Base-by-base conservation (phyloP, 2,113 vertebrate genomes). In the Spilogale gracilis region DNA sequence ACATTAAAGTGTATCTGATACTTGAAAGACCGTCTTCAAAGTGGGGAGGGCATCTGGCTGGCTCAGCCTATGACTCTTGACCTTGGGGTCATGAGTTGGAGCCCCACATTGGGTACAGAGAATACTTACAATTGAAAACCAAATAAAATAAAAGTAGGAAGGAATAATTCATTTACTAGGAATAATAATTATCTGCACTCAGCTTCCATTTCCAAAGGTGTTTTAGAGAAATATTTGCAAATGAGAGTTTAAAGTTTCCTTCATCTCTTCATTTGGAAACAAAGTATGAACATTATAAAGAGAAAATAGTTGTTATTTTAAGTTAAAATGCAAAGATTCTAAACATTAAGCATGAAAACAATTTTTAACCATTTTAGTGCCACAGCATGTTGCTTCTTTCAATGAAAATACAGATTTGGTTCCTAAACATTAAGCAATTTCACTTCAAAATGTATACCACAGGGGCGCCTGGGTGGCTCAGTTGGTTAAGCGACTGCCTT, bases 301-400 rank as follows among this genome's bases (percentile, higher is more conserved):
- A 69, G 56, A 71, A 95, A 94, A 52, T 6, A 60, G n/a, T 43
- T 92, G 82, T 43, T 71, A 96, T 85, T 89, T 97, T 94, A 63
- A 89, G 21, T 43, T 79, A 93, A 94, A 97, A 94, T 73, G 23
- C 9, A 90, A 96, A 23, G 87, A 60, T 73, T 32, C 9, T 73
- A 71, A 95, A 89, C 38, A 63, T 45, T 71, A 80, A 38, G 9
- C 61, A 61, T 88, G 6, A 80, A 94, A 96, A 90, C 21, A 92
- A 78, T 25, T 81, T 86, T 90, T 23, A 5, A 17, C 56, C 17
- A 60, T 90, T 92, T 83, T 78, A 89, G 65, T 65, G 12, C 6
- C 18, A 50, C 21, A 23, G 9, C 5, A 14, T 86, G 20, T 81
- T 60, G 58, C 69, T 74, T 58, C 67, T 95, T 90, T 95, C 5